Percentiles rank a stretch among this genome's conserved stretches.
Conservation (phyloP, 92 coral and sea anemone species). For the Plumapathes pennacea region DNA sequence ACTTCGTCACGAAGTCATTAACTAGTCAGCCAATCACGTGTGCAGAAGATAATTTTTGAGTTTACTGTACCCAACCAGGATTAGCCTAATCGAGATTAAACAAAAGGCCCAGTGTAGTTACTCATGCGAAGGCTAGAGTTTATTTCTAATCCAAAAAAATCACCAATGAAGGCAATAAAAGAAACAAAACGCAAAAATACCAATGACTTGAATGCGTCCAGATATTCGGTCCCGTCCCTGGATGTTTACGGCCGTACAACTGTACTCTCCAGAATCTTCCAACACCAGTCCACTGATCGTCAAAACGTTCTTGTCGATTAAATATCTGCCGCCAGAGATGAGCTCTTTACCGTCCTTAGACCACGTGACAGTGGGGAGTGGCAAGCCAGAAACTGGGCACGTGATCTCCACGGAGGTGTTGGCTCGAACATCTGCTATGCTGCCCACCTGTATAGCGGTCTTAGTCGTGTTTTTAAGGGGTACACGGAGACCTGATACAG, state of each 20-base stretch:
- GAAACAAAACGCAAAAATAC: constrained; percentile 29
- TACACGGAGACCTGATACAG: constrained; percentile 7
- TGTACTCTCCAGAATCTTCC: constrained; percentile 56
- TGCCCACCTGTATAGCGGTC: constrained; percentile 35
- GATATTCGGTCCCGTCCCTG: constrained; percentile 50
- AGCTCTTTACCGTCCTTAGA: constrained; percentile 45
- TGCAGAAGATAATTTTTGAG: too few species aligned
- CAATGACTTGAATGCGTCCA: constrained; percentile 43
- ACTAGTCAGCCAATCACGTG: too few species aligned
- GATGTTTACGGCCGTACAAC: constrained; percentile 61
- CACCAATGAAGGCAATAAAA: too few species aligned
- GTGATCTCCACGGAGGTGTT: constrained; percentile 57
- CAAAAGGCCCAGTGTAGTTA: too few species aligned
- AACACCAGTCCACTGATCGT: constrained; percentile 2
- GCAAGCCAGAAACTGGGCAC: constrained; percentile 74
- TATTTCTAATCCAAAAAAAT: too few species aligned
- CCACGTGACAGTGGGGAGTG: constrained; percentile 60
- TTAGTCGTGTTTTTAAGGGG: constrained; percentile 36
- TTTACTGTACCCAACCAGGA: too few species aligned
- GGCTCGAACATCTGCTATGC: constrained; percentile 38
- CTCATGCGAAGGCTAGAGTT: too few species aligned
- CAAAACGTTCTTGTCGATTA: constrained; percentile 13
- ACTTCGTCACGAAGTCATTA: too few species aligned
- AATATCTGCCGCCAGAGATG: background rate
- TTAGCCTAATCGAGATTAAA: too few species aligned